These are phyloP conservation scores for Tenrec ecaudatus DNA, from an alignment of 2,113 vertebrate genomes.

Conservation along the genomic window DNA sequence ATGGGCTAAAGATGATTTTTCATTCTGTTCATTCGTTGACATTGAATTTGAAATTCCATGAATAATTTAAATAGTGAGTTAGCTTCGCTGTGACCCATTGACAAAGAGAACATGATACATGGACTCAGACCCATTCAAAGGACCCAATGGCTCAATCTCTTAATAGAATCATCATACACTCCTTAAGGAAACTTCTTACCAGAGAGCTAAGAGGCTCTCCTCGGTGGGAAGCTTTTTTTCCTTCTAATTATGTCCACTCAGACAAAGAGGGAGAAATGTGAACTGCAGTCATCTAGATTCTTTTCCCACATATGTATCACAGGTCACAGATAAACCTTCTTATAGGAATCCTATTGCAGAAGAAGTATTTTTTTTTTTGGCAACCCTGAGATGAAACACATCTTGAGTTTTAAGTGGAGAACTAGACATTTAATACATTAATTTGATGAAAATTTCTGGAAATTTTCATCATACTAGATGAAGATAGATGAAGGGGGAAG, in stretches of 20 bases:
- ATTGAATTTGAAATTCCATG: background rate
- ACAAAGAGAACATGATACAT: background rate
- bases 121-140: background rate
- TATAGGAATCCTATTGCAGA: background rate
- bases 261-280: background rate
- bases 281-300: slow-evolving; percentile 17
- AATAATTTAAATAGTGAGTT: background rate
- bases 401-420: background rate
- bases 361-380: background rate
- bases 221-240: background rate
- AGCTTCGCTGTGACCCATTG: background rate
- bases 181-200: background rate
- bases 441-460: background rate
- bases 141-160: background rate
- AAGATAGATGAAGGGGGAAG: too few species aligned
- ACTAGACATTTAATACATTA: slow-evolving; percentile 17
- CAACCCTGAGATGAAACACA: background rate
- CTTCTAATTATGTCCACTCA: background rate
- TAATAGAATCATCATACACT: background rate
- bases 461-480: background rate
- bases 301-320: background rate
- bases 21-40: slow-evolving; percentile 6
- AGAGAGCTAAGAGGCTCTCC: background rate
- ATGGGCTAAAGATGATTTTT: background rate
- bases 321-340: background rate